These are phyloP conservation scores for Cryptocephalus moraei DNA, from an alignment of 2,888 invertebrate species.

Conservation along the genomic window DNA sequence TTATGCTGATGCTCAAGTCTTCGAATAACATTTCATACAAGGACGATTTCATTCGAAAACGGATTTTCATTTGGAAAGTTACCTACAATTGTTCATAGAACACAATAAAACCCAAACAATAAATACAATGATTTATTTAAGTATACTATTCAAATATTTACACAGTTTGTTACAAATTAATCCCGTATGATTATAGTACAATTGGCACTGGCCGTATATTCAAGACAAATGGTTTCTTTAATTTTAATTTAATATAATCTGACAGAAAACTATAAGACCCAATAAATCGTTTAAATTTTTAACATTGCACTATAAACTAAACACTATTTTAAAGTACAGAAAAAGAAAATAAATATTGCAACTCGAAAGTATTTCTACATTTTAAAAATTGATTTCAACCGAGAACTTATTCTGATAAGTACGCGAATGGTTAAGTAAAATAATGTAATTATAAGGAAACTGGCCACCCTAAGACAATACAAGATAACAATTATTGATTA, in stretches of 20 bases:
- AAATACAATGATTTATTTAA: constrained; percentile 20
- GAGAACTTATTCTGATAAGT: not conserved
- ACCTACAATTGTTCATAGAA: too few species aligned
- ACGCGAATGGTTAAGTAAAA: constrained; percentile 13
- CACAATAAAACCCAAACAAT: too few species aligned
- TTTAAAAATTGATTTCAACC: not conserved
- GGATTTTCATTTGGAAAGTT: too few species aligned
- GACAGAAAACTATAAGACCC: constrained; percentile 16
- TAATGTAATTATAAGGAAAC: constrained; percentile 20
- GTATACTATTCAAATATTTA: constrained; percentile 29
- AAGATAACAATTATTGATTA: constrained; percentile 20
- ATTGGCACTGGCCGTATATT: constrained; percentile 26
- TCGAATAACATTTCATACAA: too few species aligned
- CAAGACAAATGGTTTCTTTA: constrained; percentile 14
- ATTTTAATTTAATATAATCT: constrained; percentile 13
- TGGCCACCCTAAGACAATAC: constrained; percentile 20
- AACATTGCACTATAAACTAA: constrained; percentile 23
- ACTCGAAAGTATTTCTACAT: constrained; percentile 1
- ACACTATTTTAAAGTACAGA: constrained; percentile 16
- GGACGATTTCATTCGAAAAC: too few species aligned
- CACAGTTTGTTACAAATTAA: constrained; percentile 28
- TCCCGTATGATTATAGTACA: constrained; percentile 18
- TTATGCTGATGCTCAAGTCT: not conserved
- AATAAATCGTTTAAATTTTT: constrained; percentile 13
- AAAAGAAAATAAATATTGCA: not conserved